A percentile compares a stretch with the other conserved stretches of the same genome.
phyloP scores from a whole-genome alignment of 2,888 invertebrate species.

The Tipula lateralis region DNA sequence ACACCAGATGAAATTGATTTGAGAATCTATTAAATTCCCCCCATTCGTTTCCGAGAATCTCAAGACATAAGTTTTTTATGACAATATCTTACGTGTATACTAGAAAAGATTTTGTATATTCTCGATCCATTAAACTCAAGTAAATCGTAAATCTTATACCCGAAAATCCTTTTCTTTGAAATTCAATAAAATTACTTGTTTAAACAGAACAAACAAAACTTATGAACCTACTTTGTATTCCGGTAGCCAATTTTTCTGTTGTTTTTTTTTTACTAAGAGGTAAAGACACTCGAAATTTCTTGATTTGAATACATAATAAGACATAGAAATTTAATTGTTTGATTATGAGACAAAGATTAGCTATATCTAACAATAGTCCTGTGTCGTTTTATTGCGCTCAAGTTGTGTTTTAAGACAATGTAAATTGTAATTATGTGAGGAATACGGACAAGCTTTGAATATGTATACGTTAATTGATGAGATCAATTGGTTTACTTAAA shows the following conservation, averaged over 20 bases:
- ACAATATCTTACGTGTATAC: neutral
- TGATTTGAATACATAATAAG: neutral
- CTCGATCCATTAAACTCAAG: neutral
- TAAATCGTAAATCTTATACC: neutral
- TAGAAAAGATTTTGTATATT: neutral
- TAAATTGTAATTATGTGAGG: neutral
- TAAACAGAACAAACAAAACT: neutral
- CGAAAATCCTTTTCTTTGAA: constrained; percentile 13
- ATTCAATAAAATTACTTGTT: neutral
- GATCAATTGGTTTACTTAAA: neutral
- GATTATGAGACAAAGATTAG: constrained; percentile 24
- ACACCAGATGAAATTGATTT: neutral
- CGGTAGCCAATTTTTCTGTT: neutral
- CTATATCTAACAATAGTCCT: constrained; percentile 15
- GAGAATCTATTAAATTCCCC: neutral
- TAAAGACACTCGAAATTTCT: neutral
- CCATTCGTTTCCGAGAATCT: neutral
- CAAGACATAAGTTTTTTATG: neutral
- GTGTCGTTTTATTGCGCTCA: neutral
- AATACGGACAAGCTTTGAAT: neutral
- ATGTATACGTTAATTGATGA: neutral
- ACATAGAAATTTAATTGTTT: neutral
- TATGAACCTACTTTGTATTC: neutral
- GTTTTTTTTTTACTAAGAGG: neutral
- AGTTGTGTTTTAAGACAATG: neutral